phyloP scores from a whole-genome alignment of 2,113 vertebrate species.

The Burhinus oedicnemus region DNA sequence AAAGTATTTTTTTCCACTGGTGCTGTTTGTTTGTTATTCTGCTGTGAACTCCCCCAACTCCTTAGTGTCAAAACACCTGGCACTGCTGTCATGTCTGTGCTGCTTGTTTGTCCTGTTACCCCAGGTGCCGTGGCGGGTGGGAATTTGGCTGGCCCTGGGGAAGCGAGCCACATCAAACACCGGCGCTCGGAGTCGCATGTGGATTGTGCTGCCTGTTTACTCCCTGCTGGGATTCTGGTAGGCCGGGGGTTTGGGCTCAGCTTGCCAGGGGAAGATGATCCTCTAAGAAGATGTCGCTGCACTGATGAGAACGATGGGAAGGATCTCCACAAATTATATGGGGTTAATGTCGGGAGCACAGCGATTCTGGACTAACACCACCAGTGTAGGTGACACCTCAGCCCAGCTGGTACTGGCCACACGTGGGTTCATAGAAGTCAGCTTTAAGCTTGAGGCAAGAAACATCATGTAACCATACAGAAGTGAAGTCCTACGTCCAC shows the following conservation, averaged over 20 bases:
- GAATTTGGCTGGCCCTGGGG: not conserved
- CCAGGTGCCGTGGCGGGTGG: fast-evolving
- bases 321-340: fast-evolving
- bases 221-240: not conserved
- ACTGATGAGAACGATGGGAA: not conserved
- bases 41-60: not conserved
- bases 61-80: not conserved
- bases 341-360: not conserved
- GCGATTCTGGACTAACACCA: not conserved
- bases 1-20: not conserved
- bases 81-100: not conserved
- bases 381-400: not conserved
- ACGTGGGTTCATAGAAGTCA: fast-evolving
- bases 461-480: fast-evolving
- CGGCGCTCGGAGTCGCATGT: fast-evolving
- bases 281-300: not conserved
- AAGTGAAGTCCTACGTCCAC: not conserved
- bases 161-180: not conserved
- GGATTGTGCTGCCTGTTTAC: not conserved
- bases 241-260: not conserved
- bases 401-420: not conserved
- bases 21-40: not conserved
- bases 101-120: constrained; percentile 16
- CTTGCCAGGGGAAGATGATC: not conserved
- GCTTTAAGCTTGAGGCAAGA: not conserved